Conservation (phyloP, 2,888 invertebrate species). For the Halictus ligatus region DNA sequence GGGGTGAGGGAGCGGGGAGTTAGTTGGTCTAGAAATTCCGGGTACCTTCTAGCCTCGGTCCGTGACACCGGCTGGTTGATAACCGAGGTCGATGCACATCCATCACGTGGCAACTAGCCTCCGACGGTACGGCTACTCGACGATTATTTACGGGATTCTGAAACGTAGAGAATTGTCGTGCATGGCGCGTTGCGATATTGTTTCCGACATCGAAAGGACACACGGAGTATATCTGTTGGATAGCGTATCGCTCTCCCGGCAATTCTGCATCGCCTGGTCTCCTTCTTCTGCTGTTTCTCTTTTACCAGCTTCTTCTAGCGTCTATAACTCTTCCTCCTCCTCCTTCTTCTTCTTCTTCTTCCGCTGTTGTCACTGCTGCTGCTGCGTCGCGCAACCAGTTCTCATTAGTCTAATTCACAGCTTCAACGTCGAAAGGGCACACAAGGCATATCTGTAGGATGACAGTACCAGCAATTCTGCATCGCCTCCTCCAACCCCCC, state of each 20-base stretch:
- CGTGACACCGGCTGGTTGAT: constrained; percentile 4
- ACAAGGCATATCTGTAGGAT: not conserved
- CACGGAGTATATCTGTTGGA: constrained; percentile 23
- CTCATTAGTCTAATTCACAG: not conserved
- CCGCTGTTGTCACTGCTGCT: no score
- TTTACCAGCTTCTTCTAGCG: constrained; percentile 24
- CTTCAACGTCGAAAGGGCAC: not conserved
- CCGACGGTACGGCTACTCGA: constrained; percentile 17
- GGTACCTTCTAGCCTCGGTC: constrained; percentile 2
- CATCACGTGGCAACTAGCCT: constrained; percentile 34
- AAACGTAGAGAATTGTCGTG: constrained; percentile 20
- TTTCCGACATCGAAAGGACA: not conserved
- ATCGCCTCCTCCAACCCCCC: not conserved
- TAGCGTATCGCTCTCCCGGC: constrained; percentile 10
- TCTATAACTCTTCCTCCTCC: not conserved
- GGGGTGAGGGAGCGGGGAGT: not conserved
- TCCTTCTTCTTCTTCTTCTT: not conserved
- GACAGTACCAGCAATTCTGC: not conserved
- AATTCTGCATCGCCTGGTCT: constrained; percentile 29
- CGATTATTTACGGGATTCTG: constrained; percentile 27
- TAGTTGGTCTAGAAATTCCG: constrained; percentile 33
- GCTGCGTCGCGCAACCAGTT: not conserved
- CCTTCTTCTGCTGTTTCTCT: constrained; percentile 12
- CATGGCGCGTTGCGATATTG: constrained; percentile 29
- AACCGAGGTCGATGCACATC: constrained; percentile 27